Evolutionary conservation across 1,140 invertebrate genomes (phyloP), one percentile per base, ranked within the genome.

Genomic region (Pissodes strobi): DNA sequence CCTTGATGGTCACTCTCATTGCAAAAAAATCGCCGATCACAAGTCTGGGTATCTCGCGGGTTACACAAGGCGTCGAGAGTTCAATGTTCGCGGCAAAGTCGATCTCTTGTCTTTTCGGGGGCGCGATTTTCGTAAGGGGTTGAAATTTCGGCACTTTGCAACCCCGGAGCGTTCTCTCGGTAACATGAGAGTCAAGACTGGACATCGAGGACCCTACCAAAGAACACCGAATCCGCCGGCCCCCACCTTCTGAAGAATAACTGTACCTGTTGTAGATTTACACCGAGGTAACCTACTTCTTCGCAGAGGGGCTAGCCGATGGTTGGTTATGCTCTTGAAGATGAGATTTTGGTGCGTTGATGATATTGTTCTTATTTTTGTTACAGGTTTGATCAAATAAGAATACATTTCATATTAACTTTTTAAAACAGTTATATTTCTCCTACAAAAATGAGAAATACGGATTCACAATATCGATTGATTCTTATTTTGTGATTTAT

Each of bases 201-300:
- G 70, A 64, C 70, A 71, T 58, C 67, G 69, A 66, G 69, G 68
- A 68, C 65, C 71, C 72, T 70, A 73, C 69, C 71, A 69, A 66
- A 66, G 58, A 71, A 48, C 66, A 51, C 59, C 66, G 71, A 69
- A 68, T 58, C 69, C 61, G 57, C n/a, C 49, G 53, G 46, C 59
- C 72, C 74, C 72, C 72, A 69, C 71, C 74, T 69, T 6, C 19
- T 57, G 51, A 70, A 74, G 72, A 73, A 69, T 77, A 77, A 77
- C 76, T 77, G 76, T 77, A 77, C 74, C 73, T 77, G 76, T 75
- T 72, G 76, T 77, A 77, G 72, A 73, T 69, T 68, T 64, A 70
- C 68, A 72, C 71, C 67, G 71, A 70, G 69, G 67, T 74, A 76
- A 76, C 75, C 75, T 74, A 75, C 71, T 72, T 76, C 6, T 34